Base-by-base conservation (phyloP, 2,888 invertebrate species). In the Ormia ochracea region DNA sequence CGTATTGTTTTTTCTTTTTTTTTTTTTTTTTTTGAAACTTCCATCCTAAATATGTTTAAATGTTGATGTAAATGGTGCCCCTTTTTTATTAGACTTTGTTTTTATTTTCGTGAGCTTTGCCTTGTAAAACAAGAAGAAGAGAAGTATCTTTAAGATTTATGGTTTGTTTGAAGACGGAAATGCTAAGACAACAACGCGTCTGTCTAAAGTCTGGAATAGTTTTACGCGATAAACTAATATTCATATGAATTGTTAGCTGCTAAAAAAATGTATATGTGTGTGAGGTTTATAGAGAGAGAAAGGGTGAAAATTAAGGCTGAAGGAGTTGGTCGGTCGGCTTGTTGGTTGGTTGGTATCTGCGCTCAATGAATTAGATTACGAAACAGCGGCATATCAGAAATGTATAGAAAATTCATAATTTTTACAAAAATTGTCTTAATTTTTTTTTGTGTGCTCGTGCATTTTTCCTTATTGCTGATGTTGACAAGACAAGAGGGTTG, bases 341-440 rank as follows among this genome's bases (percentile, higher is more conserved):
- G 28, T 31, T 36, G n/a, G 38, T 48, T 23, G 61, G 28, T 54
- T 65, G 52, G 26, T 65, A n/a, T 33, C 31, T 19, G 43, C 63
- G 19, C 56, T 72, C 66, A 73, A 80, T 80, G 72, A 80, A 80
- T 80, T 80, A 76, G 76, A 80, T 80, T 80, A 80, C 76, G 36
- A 80, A 72, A 76, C 88, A 88, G 88, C 87, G 88, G 87, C 85
- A 87, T 88, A 87, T 88, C 86, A 86, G 78, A 82, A 77, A 69
- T 58, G 28, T 50, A 75, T 76, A 75, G n/a, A 65, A 77, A 74
- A 80, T 82, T 81, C 81, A 81, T 82, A 72, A 73, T 81, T 52
- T 75, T 31, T 1, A 48, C n/a, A n/a, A n/a, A n/a, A n/a, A n/a
- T n/a, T n/a, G n/a, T n/a, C n/a, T n/a, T n/a, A n/a, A 38, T 23